Evolutionary conservation across 2,113 vertebrate genomes (phyloP), one percentile per base, ranked within the genome.

Genomic region (Procapra przewalskii): DNA sequence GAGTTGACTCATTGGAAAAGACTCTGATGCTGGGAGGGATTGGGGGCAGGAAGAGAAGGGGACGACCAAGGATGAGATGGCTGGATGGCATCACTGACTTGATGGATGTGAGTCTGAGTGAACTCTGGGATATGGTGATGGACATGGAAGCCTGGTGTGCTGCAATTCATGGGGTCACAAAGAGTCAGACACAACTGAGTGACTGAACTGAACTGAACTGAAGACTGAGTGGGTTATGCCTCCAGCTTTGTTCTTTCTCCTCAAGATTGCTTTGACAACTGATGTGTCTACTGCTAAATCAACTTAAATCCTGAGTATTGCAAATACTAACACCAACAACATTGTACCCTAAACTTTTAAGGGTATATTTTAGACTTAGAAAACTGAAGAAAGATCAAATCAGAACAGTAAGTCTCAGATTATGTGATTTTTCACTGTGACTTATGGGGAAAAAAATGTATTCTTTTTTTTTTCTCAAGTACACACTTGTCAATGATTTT

Each of bases 131-230:
- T 2, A 1, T 48, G 48, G 48, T 48, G 11, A 48, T 48, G 11
- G 48, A 9, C 48, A 48, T 2, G 48, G 48, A 48, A 2, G 48
- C 48, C 48, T 12, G 11, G 48, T 2, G 48, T 50, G 48, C 12
- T 50, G 7, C 3, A 0, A 8, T 55, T 21, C 21, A 23, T 55
- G 55, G 7, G 54, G 55, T 55, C 0, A 0, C 55, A 55, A 8
- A 55, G 21, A 55, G 55, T 55, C 7, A 0, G 55, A 55, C 55
- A 55, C 7, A 21, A 23, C 55, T 55, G 21, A 55, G 55, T 3
- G 6, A 19, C 48, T 50, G 48, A 50, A 50, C 48, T 52, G 52
- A 52, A 52, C 15, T 52, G 15, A 52, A 52, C 54, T 55, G 43
- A 79, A 79, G 4, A 31, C 43, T 80, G 29, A 31, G 77, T 19